These are phyloP conservation scores for Atherix ibis DNA, from an alignment of 2,888 invertebrate genomes.

Conservation along the genomic window DNA sequence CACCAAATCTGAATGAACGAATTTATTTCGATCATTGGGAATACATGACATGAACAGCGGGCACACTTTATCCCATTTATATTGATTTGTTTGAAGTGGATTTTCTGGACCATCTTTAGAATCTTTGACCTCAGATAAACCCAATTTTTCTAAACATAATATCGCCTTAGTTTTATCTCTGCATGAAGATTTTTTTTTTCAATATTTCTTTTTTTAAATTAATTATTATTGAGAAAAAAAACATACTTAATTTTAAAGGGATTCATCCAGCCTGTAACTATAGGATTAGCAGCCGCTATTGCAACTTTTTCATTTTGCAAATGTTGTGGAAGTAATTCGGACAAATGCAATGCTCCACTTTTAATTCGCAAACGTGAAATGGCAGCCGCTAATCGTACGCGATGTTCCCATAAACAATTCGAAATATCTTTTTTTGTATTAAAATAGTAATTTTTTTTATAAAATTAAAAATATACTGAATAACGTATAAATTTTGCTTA, in stretches of 20 bases:
- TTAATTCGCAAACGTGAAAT: slow-evolving; percentile 60
- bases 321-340: slow-evolving; percentile 54
- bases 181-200: not conserved
- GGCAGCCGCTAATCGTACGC: slow-evolving; percentile 58
- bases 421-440: too few species aligned
- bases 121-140: slow-evolving; percentile 13
- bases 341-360: slow-evolving; percentile 49
- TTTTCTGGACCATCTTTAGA: slow-evolving; percentile 11
- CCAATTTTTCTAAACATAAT: slow-evolving; percentile 8
- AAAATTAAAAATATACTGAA: not conserved
- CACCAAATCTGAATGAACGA: slow-evolving; percentile 41
- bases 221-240: not conserved
- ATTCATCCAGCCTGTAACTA: slow-evolving; percentile 69
- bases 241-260: slow-evolving; percentile 49
- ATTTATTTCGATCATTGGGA: slow-evolving; percentile 36
- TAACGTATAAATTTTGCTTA: too few species aligned
- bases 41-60: slow-evolving; percentile 39
- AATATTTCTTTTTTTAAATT: not conserved
- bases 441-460: too few species aligned
- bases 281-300: slow-evolving; percentile 36
- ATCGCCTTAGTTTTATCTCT: slow-evolving; percentile 16
- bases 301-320: slow-evolving; percentile 52
- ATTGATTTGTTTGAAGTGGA: slow-evolving; percentile 20
- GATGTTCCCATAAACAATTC: slow-evolving; percentile 43
- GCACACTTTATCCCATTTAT: slow-evolving; percentile 33